Base-by-base conservation (phyloP, 2,888 invertebrate species). In the Eulithis prunata region DNA sequence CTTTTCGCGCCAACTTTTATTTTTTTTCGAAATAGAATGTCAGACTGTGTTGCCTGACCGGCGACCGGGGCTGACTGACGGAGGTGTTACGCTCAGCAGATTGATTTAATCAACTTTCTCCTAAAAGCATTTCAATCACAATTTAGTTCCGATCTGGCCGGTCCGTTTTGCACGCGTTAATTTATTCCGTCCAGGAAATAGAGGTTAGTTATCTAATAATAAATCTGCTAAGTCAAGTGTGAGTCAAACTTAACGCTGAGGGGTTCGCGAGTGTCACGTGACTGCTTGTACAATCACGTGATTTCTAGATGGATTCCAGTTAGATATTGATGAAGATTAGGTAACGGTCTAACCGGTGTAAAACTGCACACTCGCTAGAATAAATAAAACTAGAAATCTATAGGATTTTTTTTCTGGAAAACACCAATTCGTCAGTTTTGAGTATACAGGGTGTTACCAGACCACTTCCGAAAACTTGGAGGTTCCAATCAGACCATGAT, bases 101-200 rank as follows among this genome's bases (percentile, higher is more conserved):
- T 81, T 77, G 84, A 85, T 83, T 83, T 78, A 75, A 73, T 79
- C 74, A 75, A 84, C 88, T 88, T 88, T 88, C 88, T 80, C 86
- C 79, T 78, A 83, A 85, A 85, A 81, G 78, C 71, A 71, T 75
- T 76, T 72, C 70, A 72, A 74, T 73, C 66, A 61, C 59, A 21
- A 32, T 53, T 68, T 58, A 57, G 64, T 62, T 59, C 46, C 64
- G 58, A 62, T 57, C 46, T 60, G 58, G 56, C 61, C 65, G 55
- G 62, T 59, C 47, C 58, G 59, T 58, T 70, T 60, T 59, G 68
- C 64, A 62, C 66, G 65, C 60, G 38, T 55, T 49, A 64, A 69
- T 60, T 65, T 57, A 62, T 62, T 38, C 66, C 62, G 61, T 53
- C 49, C 61, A 53, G 65, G 65, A 65, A 65, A 60, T 57, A 59